Base-by-base conservation (phyloP, 2,888 invertebrate species). In the Zygothrica quintamaculata region DNA sequence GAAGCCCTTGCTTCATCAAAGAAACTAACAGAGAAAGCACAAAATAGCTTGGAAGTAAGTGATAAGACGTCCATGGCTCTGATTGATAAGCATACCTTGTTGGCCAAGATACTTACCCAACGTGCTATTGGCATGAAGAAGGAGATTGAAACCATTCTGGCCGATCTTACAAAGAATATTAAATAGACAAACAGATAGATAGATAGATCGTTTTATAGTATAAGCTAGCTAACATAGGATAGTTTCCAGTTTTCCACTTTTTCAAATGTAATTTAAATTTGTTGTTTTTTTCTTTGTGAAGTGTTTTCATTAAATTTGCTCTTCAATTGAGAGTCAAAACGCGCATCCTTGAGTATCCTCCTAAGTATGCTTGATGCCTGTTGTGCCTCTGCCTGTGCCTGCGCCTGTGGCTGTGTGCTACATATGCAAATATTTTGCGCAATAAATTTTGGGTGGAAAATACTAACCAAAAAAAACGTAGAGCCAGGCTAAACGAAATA, bases 291-390 rank as follows among this genome's bases (percentile, higher is more conserved):
- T 64, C 4, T 53, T 51, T 71, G 71, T 12, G 13, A 58, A 57
- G 4, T 43, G 50, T 73, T 65, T 58, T 29, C 44, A 79, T 84
- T 81, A 79, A 74, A 81, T 84, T 79, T 77, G n/a, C 43, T 44
- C 78, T 84, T 77, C 34, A 52, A 53, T 46, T 82, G 5, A 22
- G 5, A 22, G 18, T 22, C 18, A 22, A 22, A 33, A 3, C 11
- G 33, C 11, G 33, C 3, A 33, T 33, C 33, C 11, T 9, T 33
- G n/a, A n/a, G n/a, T n/a, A n/a, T n/a, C n/a, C n/a, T n/a, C n/a
- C n/a, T 22, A 22, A 22, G 18, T 22, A 22, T 22, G 3, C 18
- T 22, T 5, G 18, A 22, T 22, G 18, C 5, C 18, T 22, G 18
- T n/a, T n/a, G n/a, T n/a, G n/a, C n/a, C n/a, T n/a, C n/a, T n/a